Conservation (phyloP, 1,140 invertebrate genomes). For the Zaprionus kolodkinae region DNA sequence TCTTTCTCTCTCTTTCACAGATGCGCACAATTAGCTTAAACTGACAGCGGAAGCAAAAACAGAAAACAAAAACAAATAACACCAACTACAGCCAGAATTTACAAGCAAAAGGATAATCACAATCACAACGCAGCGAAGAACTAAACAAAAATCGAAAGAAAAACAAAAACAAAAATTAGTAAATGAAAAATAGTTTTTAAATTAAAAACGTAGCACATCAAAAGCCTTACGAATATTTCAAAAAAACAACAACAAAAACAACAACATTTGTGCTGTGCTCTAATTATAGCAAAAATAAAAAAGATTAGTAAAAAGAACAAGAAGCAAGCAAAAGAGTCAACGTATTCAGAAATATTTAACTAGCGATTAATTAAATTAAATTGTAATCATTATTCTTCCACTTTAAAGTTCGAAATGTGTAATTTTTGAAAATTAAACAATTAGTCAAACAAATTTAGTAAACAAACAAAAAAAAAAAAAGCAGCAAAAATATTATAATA, state of each 20-base stretch:
- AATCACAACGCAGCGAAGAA: conserved; percentile 69
- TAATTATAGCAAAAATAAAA: conserved; percentile 51
- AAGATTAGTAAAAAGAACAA: conserved; percentile 2
- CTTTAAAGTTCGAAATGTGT: conserved; percentile 71
- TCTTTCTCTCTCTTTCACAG: conserved; percentile 41
- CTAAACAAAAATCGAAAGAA: conserved; percentile 26
- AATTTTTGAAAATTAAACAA: conserved; percentile 68
- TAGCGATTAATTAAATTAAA: conserved; percentile 52
- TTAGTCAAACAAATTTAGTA: conserved; percentile 51
- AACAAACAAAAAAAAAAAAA: neutral
- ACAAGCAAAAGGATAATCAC: conserved; percentile 80
- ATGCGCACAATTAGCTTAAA: conserved; percentile 79
- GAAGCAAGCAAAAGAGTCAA: conserved; percentile 43
- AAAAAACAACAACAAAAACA: conserved; percentile 37
- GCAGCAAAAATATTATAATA: conserved; percentile 8
- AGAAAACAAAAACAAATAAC: conserved; percentile 8
- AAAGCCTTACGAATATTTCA: conserved; percentile 61
- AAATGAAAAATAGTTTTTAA: conserved; percentile 53
- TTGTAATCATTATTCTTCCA: conserved; percentile 80
- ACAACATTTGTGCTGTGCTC: conserved; percentile 74
- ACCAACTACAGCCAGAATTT: conserved; percentile 67
- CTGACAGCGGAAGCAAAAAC: conserved; percentile 45
- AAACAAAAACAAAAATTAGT: conserved; percentile 22
- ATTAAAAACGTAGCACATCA: conserved; percentile 65
- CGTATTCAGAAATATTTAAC: conserved; percentile 42